Evolutionary conservation across 2,797 vertebrate genomes (phyloP), one percentile per base, ranked within the genome.

Genomic region (Streptopelia turtur): DNA sequence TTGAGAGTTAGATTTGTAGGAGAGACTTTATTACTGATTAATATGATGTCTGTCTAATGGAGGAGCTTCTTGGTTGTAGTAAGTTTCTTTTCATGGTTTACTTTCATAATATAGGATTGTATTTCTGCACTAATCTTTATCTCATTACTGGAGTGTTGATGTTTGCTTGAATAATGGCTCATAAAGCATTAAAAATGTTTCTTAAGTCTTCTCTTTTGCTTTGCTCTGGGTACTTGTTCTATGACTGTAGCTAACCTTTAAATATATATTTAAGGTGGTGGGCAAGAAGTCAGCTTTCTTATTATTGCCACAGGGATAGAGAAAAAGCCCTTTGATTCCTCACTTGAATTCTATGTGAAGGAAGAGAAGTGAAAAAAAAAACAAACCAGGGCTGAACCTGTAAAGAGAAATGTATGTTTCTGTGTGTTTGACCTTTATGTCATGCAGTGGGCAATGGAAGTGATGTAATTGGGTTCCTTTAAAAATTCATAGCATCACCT

Each of bases 191-290:
- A 79, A 92, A 88, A 12, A 8, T 56, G n/a, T 65, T 84, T 84
- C 83, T 66, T 70, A 82, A 88, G 60, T 93, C 43, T 11, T 49
- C 37, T 61, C 3, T 1, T 59, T 85, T 85, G 50, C 63, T 90
- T 78, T 82, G 33, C 39, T 84, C 63, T 87, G n/a, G 23, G 27
- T 82, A 24, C 43, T 78, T 68, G 55, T 69, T 90, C 85, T 76
- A 83, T 75, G 59, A n/a, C 63, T 83, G 50, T 63, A 83, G 60
- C 49, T 87, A 79, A 85, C 63, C 68, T 90, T 92, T 93, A 81
- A 59, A 79, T 45, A 76, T 50, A 21, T 77, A 8, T 63, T 63
- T 82, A 53, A 76, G 41, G 28, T 2, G 3, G 10, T 60, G 43
- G 41, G 14, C 52, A 78, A 78, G 60, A 77, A 77, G 66, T 83